phyloP scores from a whole-genome alignment of 2,113 vertebrate species.

The Lepus timidus region DNA sequence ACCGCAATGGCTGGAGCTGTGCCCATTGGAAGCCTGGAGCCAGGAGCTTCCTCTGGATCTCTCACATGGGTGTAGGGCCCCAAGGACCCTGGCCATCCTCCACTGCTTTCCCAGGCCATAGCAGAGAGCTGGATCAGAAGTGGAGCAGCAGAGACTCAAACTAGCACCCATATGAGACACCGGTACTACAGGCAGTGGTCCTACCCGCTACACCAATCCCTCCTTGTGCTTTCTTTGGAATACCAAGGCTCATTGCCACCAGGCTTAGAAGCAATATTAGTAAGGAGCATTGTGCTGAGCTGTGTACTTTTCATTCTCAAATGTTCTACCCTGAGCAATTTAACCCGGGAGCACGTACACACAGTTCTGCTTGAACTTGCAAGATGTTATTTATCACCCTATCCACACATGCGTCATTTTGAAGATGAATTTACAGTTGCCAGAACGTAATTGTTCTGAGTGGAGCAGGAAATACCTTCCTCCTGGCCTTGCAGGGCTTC shows the following conservation, averaged over 20 bases:
- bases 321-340: conserved; percentile 69
- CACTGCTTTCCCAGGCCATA: too few species aligned
- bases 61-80: too few species aligned
- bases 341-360: conserved; percentile 61
- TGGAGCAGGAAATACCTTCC: conserved; percentile 54
- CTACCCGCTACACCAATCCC: too few species aligned
- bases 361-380: conserved; percentile 76
- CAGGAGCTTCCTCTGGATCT: too few species aligned
- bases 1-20: too few species aligned
- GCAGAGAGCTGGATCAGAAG: too few species aligned
- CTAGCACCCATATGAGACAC: too few species aligned
- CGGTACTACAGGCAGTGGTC: too few species aligned
- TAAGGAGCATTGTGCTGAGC: conserved; percentile 49
- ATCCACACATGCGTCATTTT: conserved; percentile 82
- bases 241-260: not conserved
- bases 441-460: conserved; percentile 76
- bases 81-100: too few species aligned
- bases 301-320: conserved; percentile 55
- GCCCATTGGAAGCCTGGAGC: too few species aligned
- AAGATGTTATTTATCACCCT: conserved; percentile 81
- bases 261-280: not conserved
- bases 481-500: conserved; percentile 41
- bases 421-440: conserved; percentile 72
- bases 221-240: not conserved
- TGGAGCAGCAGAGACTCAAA: too few species aligned